Conservation (phyloP, 2,113 vertebrate genomes). For the Apteryx mantelli region DNA sequence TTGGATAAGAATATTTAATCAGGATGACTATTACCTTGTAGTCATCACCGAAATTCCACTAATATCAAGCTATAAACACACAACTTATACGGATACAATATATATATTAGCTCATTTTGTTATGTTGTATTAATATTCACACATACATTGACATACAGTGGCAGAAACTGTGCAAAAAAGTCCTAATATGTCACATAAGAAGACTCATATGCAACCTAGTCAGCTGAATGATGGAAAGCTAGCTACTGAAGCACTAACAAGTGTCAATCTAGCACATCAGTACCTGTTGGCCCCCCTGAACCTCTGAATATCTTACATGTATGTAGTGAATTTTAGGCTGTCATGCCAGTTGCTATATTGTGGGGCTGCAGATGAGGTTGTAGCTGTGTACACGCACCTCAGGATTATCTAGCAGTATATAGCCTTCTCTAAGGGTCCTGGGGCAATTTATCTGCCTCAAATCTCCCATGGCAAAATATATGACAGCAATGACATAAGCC, state of each 20-base stretch:
- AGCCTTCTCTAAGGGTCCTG: too few relatives aligned
- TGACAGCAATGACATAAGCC: too few relatives aligned
- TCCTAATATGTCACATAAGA: not conserved
- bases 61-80: not conserved
- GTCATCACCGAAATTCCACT: not conserved
- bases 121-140: not conserved
- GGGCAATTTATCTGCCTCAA: too few relatives aligned
- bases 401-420: too few relatives aligned
- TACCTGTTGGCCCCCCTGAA: not conserved
- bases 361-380: too few relatives aligned
- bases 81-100: not conserved
- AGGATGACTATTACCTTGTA: not conserved
- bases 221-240: not conserved
- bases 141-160: not conserved
- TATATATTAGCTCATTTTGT: not conserved
- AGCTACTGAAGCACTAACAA: not conserved
- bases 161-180: not conserved
- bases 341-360: not conserved
- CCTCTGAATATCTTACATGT: accelerated
- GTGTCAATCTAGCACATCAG: not conserved
- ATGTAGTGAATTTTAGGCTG: not conserved
- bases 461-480: too few relatives aligned
- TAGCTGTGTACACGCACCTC: accelerated
- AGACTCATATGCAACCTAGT: not conserved
- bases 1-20: not conserved